phyloP scores from a whole-genome alignment of 2,888 invertebrate genomes.

The Drepanosiphum platanoidis region DNA sequence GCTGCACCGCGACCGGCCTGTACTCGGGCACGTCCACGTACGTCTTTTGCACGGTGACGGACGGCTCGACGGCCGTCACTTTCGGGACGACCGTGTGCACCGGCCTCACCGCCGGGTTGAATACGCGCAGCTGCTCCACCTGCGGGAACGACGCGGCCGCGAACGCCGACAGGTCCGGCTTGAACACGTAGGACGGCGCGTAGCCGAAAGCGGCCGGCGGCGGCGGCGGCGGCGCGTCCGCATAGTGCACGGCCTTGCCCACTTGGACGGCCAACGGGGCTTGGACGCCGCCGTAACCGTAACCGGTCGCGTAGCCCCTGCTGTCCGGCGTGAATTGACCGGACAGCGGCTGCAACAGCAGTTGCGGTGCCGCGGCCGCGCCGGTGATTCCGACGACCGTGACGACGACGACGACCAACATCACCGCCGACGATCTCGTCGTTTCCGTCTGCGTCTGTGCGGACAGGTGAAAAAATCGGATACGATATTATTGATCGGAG shows the following conservation, averaged over 20 bases:
- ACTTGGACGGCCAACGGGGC: constrained; percentile 2
- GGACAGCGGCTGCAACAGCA: not conserved
- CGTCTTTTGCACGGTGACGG: constrained; percentile 43
- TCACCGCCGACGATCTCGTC: not conserved
- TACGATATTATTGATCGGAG: too few species aligned
- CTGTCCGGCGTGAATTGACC: not conserved
- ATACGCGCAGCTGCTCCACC: constrained; percentile 75
- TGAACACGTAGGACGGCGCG: constrained; percentile 62
- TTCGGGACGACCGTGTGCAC: constrained; percentile 55
- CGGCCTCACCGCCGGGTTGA: constrained; percentile 35
- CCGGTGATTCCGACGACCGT: not conserved
- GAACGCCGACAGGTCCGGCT: constrained; percentile 63
- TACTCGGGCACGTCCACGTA: constrained; percentile 47
- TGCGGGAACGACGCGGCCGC: constrained; percentile 68
- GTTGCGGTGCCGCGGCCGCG: not conserved
- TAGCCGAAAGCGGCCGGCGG: constrained; percentile 58
- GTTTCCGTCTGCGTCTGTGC: not conserved
- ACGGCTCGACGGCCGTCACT: constrained; percentile 60
- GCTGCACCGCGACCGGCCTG: constrained; percentile 63
- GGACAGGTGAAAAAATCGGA: not conserved
- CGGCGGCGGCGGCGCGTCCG: not conserved
- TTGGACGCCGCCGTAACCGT: constrained; percentile 40
- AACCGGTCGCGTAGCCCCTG: constrained; percentile 31
- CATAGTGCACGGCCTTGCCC: constrained; percentile 64
- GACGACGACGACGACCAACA: not conserved